Conservation (phyloP, 2,113 vertebrate genomes). For the Tiliqua scincoides region DNA sequence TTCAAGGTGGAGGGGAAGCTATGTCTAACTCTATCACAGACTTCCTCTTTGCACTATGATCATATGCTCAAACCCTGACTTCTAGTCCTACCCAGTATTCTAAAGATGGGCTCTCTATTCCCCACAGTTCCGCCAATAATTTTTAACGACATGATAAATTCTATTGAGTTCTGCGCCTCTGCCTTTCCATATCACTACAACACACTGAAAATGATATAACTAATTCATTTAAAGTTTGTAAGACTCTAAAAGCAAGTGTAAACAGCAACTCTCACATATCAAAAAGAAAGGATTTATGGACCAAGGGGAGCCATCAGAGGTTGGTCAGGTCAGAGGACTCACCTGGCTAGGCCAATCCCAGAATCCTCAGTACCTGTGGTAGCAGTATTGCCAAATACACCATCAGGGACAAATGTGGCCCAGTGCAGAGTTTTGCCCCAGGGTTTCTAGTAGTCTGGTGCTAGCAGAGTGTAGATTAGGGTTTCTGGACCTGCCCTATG, state of each 20-base stretch:
- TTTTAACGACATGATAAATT: neutral
- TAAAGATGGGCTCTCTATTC: neutral
- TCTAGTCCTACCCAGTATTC: neutral
- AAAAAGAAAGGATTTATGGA: neutral
- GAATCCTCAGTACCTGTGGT: no score
- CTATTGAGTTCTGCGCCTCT: conserved; percentile 18
- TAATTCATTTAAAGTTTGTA: neutral
- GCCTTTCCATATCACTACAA: neutral
- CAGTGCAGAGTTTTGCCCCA: no score
- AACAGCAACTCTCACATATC: conserved; percentile 28
- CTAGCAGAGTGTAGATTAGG: no score
- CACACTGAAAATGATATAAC: neutral
- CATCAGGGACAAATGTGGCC: no score
- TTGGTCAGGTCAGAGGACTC: no score
- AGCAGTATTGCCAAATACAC: no score
- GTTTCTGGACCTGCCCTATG: neutral
- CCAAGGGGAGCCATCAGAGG: no score
- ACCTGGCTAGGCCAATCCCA: no score
- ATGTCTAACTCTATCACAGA: neutral
- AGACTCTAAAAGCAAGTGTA: conserved; percentile 24
- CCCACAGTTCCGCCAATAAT: neutral
- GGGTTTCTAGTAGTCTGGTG: no score
- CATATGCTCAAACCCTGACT: neutral
- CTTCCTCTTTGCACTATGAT: neutral
- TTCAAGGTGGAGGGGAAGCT: neutral